Evolutionary conservation across 2,113 vertebrate genomes (phyloP).

Genomic region (Zosterops japonicus): DNA sequence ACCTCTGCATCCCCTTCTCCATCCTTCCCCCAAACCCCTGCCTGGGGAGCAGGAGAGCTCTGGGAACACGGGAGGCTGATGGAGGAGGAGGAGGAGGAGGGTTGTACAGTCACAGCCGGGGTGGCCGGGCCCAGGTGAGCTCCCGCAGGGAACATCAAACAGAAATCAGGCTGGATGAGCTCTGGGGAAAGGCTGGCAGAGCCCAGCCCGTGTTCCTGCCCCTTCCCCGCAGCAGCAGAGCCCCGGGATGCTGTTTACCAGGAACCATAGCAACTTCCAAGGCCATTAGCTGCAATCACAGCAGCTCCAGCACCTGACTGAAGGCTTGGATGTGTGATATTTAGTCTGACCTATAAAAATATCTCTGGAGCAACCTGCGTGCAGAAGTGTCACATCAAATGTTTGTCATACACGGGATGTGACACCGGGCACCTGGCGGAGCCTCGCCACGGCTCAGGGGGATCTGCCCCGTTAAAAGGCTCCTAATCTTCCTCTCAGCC

Average conservation of each 20-base stretch:
- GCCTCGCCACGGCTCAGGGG: background rate
- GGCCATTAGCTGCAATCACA: conserved; percentile 30
- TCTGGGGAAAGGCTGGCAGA: rapidly evolving
- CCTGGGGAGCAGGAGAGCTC: background rate
- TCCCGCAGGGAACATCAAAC: background rate
- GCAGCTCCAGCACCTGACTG: conserved; percentile 30
- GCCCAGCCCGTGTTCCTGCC: background rate
- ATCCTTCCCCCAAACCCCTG: rapidly evolving
- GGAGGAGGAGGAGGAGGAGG: background rate
- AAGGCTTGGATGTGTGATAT: conserved; percentile 65
- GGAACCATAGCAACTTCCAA: conserved; percentile 2
- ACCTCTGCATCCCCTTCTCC: rapidly evolving
- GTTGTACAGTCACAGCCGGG: rapidly evolving
- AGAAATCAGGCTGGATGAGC: background rate
- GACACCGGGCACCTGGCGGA: conserved; percentile 39
- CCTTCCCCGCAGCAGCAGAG: background rate
- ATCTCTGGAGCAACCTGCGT: conserved; percentile 63
- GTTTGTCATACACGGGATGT: conserved; percentile 48
- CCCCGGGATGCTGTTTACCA: conserved; percentile 1
- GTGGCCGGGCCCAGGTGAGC: background rate
- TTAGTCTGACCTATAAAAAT: conserved; percentile 70
- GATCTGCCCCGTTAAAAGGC: background rate
- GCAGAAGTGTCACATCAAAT: conserved; percentile 65
- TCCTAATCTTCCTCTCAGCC: background rate
- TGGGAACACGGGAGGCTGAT: rapidly evolving